phyloP scores from a whole-genome alignment of 1,140 invertebrate species.

The Drosophila pachea region DNA sequence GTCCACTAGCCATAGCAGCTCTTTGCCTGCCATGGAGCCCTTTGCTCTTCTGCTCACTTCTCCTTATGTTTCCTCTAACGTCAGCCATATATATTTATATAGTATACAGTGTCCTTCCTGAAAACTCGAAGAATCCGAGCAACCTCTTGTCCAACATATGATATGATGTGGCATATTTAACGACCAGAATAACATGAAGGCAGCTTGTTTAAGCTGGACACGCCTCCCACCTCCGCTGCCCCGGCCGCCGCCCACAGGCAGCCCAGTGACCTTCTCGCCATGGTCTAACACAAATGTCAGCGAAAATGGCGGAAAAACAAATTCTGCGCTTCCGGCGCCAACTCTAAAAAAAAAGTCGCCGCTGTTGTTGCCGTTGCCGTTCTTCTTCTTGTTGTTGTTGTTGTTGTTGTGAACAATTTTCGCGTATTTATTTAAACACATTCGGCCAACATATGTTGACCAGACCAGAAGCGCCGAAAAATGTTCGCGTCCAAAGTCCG shows the following conservation, averaged over 20 bases:
- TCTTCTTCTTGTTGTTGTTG: conserved; percentile 31
- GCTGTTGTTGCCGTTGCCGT: conserved; percentile 54
- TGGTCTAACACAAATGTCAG: conserved; percentile 69
- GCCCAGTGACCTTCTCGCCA: conserved; percentile 70
- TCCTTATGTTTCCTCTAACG: too few species aligned
- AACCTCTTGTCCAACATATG: neutral
- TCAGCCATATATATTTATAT: too few species aligned
- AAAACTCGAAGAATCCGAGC: neutral
- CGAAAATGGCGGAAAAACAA: conserved; percentile 74
- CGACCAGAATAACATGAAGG: neutral
- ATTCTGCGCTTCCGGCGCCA: conserved; percentile 67
- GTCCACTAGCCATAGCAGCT: too few species aligned
- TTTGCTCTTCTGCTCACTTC: too few species aligned
- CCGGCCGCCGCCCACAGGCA: conserved; percentile 9
- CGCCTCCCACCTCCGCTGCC: neutral
- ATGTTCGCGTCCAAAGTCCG: conserved; percentile 29
- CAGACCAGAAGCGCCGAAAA: conserved; percentile 26
- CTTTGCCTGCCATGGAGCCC: too few species aligned
- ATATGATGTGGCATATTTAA: neutral
- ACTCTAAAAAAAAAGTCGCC: conserved; percentile 5
- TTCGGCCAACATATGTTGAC: conserved; percentile 69
- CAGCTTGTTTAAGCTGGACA: neutral
- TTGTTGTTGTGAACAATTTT: conserved; percentile 71
- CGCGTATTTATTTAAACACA: conserved; percentile 77
- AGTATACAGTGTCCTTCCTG: too few species aligned